phyloP scores from a whole-genome alignment of 35 echinoderm and acorn worm genomes.

The Holothuria glaberrima region DNA sequence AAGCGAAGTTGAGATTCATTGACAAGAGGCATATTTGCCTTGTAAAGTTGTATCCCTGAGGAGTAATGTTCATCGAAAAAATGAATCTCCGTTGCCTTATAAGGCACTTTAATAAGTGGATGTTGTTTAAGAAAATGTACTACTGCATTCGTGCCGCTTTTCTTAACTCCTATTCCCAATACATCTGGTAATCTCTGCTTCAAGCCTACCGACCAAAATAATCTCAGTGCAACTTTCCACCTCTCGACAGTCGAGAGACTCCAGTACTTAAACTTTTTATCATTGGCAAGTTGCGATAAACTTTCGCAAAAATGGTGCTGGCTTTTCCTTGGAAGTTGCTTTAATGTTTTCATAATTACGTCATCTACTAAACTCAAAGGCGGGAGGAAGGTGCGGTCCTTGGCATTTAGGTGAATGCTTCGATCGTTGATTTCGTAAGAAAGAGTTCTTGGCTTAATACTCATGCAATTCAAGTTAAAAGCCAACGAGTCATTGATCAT shows the following conservation, averaged over 20 bases:
- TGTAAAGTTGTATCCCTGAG: conserved; percentile 72
- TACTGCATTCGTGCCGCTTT: conserved; percentile 85
- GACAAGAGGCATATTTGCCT: conserved; percentile 67
- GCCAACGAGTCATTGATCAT: no score
- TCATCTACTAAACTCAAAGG: not conserved
- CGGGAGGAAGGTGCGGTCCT: not conserved
- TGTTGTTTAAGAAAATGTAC: conserved; percentile 71
- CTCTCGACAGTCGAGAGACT: conserved; percentile 10
- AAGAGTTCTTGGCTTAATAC: no score
- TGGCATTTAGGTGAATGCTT: no score
- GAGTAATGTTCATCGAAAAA: conserved; percentile 91
- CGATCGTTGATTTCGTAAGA: no score
- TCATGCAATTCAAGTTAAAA: no score
- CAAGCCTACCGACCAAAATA: conserved; percentile 62
- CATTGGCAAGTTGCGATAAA: not conserved
- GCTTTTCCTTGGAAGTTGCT: not conserved
- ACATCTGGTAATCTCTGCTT: conserved; percentile 74
- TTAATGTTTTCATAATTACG: not conserved
- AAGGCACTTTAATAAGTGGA: conserved; percentile 67
- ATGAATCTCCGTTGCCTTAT: conserved; percentile 71
- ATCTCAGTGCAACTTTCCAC: conserved; percentile 53
- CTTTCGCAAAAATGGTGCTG: not conserved
- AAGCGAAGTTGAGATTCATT: conserved; percentile 58
- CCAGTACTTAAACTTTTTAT: conserved; percentile 6
- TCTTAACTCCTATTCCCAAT: conserved; percentile 89